Percentiles rank a stretch among this genome's conserved stretches.
These are phyloP conservation scores for Pelosia muscerda DNA, from an alignment of 2,888 invertebrate species.

Conservation along the genomic window DNA sequence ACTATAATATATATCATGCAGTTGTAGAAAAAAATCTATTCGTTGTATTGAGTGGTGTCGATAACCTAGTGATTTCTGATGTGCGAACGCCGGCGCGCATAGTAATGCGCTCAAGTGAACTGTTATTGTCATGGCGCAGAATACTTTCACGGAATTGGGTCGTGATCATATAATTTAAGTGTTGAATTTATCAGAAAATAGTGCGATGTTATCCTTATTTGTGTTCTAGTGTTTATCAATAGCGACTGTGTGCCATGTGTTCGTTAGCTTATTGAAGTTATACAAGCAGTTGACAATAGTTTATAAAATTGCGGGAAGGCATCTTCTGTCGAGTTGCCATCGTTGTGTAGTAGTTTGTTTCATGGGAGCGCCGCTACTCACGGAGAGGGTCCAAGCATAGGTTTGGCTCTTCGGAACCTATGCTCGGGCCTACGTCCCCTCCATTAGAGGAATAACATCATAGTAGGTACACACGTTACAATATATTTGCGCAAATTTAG, in stretches of 20 bases:
- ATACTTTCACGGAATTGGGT: slow-evolving; percentile 58
- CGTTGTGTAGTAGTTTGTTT: no score
- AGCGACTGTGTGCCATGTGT: not conserved
- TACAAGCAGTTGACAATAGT: not conserved
- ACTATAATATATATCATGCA: slow-evolving; percentile 77
- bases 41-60: slow-evolving; percentile 71
- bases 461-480: no score
- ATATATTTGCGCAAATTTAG: no score
- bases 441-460: no score
- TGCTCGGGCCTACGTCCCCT: no score
- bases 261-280: not conserved
- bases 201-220: slow-evolving; percentile 32
- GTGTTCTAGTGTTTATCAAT: slow-evolving; percentile 7
- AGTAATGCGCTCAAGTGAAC: slow-evolving; percentile 56
- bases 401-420: no score
- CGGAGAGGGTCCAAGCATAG: no score
- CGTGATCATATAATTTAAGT: slow-evolving; percentile 51
- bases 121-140: slow-evolving; percentile 55
- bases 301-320: no score
- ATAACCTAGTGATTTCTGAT: slow-evolving; percentile 74
- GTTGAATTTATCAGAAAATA: slow-evolving; percentile 37
- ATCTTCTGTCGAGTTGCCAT: no score
- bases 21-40: slow-evolving; percentile 75
- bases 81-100: slow-evolving; percentile 69
- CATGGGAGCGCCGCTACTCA: no score